Evolutionary conservation across 2,113 vertebrate genomes (phyloP), one percentile per base, ranked within the genome.

Genomic region (Python bivittatus): DNA sequence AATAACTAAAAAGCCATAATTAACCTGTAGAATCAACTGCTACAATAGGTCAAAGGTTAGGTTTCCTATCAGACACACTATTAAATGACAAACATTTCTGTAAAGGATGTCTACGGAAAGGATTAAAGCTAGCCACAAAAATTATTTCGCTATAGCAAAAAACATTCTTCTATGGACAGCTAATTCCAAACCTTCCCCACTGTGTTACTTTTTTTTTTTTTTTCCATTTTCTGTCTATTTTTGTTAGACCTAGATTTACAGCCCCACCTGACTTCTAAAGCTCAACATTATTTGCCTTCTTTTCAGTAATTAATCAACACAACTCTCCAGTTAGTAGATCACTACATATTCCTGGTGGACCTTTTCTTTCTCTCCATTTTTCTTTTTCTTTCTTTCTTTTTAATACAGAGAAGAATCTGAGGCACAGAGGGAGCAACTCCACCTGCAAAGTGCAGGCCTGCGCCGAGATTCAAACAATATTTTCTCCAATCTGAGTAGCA

Each of bases 111-210:
- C 87, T 93, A 91, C 38, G 9, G 38, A 91, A 91, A 89, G 90
- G 60, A 88, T 84, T 91, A 88, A 93, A 93, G 79, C 58, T 85
- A 93, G 33, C 79, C 90, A 91, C 79, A 84, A 91, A 93, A 89
- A 85, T 68, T 88, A 88, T 54, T 88, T 85, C 42, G 86, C 84
- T 85, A 91, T 64, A 91, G 58, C 90, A 84, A 91, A 88, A 68
- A 54, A 58, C 72, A 38, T 52, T 88, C 86, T 88, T 84, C 79
- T 85, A 91, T 52, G 90, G 87, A 64, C 83, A 93, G 58, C 57
- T 85, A 91, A 89, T 64, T 89, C 58, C 90, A 86, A 93, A 72
- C 61, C 54, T 58, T 85, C 23, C 42, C 72, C 57, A 64, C 48
- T 33, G 48, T 25, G 86, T 84, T 85, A 91, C 56, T 88, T 93